phyloP scores from a whole-genome alignment of 2,113 vertebrate genomes.

The Bungarus multicinctus region DNA sequence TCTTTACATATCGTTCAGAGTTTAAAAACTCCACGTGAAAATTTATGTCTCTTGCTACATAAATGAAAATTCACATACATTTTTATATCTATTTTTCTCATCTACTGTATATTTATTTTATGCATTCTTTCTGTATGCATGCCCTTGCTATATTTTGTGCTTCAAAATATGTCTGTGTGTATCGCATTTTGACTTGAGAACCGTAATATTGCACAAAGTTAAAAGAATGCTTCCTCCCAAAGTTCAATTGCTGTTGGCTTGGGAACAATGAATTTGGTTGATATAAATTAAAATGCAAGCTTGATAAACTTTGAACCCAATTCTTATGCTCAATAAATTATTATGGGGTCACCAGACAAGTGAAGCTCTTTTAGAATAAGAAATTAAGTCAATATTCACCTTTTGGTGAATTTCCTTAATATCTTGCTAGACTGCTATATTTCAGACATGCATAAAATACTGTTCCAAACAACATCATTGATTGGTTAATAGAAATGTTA shows the following conservation, averaged over 20 bases:
- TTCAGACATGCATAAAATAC: background rate
- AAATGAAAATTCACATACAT: background rate
- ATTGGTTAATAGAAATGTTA: background rate
- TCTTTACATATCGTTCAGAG: background rate
- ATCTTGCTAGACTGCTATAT: background rate
- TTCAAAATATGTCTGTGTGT: background rate
- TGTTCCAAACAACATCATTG: background rate
- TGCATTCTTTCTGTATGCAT: too few species aligned
- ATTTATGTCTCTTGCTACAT: background rate
- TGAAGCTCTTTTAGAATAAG: background rate
- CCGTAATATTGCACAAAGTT: background rate
- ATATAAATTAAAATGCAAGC: background rate
- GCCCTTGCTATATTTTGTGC: background rate
- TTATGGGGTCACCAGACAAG: background rate
- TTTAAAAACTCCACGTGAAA: background rate
- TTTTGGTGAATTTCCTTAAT: background rate
- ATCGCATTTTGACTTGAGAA: background rate
- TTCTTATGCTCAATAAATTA: background rate
- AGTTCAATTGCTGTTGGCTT: background rate
- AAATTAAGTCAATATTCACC: background rate
- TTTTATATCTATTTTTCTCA: background rate
- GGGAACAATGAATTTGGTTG: background rate
- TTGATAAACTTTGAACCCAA: background rate
- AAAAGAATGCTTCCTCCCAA: background rate
- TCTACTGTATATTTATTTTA: background rate